Conservation (phyloP, 2,888 invertebrate species). For the Mesoligia furuncula region DNA sequence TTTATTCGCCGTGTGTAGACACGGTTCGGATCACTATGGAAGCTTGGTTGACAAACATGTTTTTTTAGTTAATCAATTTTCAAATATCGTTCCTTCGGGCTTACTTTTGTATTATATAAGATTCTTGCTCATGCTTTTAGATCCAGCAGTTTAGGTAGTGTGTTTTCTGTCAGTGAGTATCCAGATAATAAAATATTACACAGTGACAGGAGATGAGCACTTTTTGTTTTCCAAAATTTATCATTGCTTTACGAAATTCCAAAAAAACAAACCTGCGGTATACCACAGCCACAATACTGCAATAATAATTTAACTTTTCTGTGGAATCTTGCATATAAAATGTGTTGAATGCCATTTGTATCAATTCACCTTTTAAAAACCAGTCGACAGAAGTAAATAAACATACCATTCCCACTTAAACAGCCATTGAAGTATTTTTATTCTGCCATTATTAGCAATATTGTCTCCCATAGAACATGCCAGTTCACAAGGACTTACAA, state of each 20-base stretch:
- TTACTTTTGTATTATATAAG: no score
- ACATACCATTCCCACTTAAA: constrained; percentile 38
- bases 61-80: no score
- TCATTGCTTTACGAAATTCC: not conserved
- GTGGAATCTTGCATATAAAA: not conserved
- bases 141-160: fast-evolving
- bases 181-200: no score
- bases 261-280: no score
- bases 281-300: not conserved
- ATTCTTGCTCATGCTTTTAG: no score
- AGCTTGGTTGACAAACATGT: no score
- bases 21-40: no score
- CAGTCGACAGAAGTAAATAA: constrained; percentile 40
- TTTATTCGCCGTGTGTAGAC: no score
- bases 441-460: constrained; percentile 39
- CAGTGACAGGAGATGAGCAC: no score
- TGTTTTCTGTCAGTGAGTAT: no score
- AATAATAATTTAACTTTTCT: constrained; percentile 5
- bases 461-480: constrained; percentile 27
- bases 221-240: not conserved
- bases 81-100: no score
- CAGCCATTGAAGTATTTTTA: constrained; percentile 39
- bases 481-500: constrained; percentile 21
- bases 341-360: constrained; percentile 17
- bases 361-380: constrained; percentile 40